These are phyloP conservation scores for Mycetomoellerius zeteki DNA, from an alignment of 1,140 invertebrate genomes.

Conservation along the genomic window DNA sequence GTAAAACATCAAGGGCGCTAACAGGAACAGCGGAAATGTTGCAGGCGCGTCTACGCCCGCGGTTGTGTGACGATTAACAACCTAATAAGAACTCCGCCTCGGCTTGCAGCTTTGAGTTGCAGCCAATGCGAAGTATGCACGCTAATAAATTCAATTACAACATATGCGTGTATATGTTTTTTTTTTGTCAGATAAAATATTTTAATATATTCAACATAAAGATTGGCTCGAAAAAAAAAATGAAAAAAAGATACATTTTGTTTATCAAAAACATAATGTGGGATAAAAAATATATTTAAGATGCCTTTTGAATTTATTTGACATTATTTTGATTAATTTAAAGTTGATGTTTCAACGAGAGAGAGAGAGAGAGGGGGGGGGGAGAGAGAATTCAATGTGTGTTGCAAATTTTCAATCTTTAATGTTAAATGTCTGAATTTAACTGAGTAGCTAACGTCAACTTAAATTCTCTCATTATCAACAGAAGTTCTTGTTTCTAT, in stretches of 20 bases:
- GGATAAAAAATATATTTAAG: background rate
- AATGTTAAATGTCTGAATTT: background rate
- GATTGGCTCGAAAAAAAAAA: background rate
- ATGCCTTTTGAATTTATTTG: background rate
- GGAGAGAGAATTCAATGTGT: background rate
- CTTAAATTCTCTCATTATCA: background rate
- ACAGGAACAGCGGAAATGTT: constrained; percentile 79
- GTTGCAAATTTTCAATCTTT: background rate
- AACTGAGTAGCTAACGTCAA: background rate
- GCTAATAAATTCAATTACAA: constrained; percentile 29
- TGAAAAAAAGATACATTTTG: background rate
- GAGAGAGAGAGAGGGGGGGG: background rate
- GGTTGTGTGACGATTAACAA: constrained; percentile 72
- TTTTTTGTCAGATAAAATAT: background rate
- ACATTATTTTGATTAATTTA: background rate
- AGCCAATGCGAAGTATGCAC: background rate
- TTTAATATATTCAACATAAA: background rate
- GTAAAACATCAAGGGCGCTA: constrained; percentile 82
- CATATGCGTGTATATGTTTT: background rate
- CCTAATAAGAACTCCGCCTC: constrained; percentile 62
- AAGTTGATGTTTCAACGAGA: background rate
- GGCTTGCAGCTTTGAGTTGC: background rate
- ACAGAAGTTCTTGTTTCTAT: background rate
- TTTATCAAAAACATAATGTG: background rate
- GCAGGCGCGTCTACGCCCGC: constrained; percentile 39